Evolutionary conservation across 2,113 vertebrate species (phyloP), one percentile per base, ranked within the genome.

Genomic region (Passer montanus): DNA sequence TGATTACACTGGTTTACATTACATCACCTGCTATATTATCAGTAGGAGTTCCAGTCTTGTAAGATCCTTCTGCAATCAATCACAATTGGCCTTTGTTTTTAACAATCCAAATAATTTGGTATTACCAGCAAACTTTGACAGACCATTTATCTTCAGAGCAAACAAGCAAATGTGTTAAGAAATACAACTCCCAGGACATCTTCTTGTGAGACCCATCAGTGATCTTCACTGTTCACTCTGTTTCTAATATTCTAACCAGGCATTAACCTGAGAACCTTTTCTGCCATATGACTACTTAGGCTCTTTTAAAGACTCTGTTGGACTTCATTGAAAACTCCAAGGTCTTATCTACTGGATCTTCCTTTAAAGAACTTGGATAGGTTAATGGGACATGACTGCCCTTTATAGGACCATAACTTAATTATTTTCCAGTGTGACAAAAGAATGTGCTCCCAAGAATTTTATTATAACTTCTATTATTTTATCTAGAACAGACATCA

Each of bases 31-130:
- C 30, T 67, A 59, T 20, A 74, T 72, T 75, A 78, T 10, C 37
- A 20, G 33, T 31, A 68, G 24, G 41, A 75, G 26, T 50, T n/a
- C 43, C 55, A 75, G 33, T 56, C 69, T 62, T 66, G 7, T 72
- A 94, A 87, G 27, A 89, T 72, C 84, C 80, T 94, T 94, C 93
- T 95, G 56, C 95, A 94, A 82, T 78, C 55, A 39, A 55, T 50
- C 58, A 87, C 74, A 75, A 64, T 5, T 91, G 81, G 87, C 84
- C 84, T 95, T 90, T 91, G 37, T 70, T 94, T 95, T 66, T 75
- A 91, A 78, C 39, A 89, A 82, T 35, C 27, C 21, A 81, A 87
- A 30, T 63, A 74, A 87, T 27, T 44, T 28, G 33, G 15, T 72
- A 78, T 72, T 52, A 91, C 33, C 80, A 88, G 83, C 31, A 66